phyloP scores from a whole-genome alignment of 2,113 vertebrate genomes.

The Petrocephalus zakoni region DNA sequence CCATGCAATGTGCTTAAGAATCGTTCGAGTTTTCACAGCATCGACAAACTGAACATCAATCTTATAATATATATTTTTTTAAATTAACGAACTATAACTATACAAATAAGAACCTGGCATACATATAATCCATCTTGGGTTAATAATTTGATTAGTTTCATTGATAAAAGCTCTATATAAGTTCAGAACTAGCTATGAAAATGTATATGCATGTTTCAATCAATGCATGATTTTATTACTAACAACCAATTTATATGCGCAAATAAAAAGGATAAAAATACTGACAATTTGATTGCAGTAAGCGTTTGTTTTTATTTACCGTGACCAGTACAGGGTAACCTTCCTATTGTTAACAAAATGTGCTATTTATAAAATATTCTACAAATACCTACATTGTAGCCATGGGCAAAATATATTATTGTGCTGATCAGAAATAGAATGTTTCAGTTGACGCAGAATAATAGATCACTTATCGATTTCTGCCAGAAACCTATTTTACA shows the following conservation, averaged over 20 bases:
- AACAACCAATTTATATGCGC: background rate
- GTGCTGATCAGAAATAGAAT: background rate
- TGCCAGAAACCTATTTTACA: background rate
- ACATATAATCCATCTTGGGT: background rate
- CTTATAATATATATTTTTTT: background rate
- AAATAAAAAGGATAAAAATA: background rate
- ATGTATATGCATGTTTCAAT: background rate
- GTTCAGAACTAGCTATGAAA: background rate
- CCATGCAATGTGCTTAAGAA: background rate
- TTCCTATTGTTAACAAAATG: background rate
- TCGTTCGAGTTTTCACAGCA: background rate
- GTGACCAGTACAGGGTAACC: too few relatives aligned
- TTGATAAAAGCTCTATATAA: background rate
- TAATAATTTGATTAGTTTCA: constrained; percentile 1
- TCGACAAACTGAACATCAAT: background rate
- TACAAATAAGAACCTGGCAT: background rate
- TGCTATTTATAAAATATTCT: background rate
- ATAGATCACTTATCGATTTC: background rate
- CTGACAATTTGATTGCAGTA: background rate
- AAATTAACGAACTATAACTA: background rate
- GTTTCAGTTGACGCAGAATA: background rate
- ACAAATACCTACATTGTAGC: constrained; percentile 1
- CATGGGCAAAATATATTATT: constrained; percentile 6
- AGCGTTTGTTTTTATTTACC: background rate
- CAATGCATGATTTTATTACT: background rate